phyloP scores from a whole-genome alignment of 92 coral and sea anemone species.

The Palythoa grandiflora region DNA sequence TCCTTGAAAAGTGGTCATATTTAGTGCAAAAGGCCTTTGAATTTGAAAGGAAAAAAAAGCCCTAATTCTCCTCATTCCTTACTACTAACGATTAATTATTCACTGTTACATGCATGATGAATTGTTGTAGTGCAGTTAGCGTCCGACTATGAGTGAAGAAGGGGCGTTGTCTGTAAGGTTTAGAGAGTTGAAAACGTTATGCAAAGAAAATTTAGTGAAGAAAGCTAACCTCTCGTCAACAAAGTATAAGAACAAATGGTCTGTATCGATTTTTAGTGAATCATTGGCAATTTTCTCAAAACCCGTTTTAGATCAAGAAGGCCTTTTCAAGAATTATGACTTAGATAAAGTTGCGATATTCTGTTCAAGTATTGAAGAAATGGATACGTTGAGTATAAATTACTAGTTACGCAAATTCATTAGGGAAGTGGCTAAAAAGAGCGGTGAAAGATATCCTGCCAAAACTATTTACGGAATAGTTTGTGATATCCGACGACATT shows the following conservation, averaged over 20 bases:
- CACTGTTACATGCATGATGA: no score
- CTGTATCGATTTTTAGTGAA: background rate
- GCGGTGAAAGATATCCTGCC: background rate
- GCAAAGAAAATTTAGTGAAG: background rate
- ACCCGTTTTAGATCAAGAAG: background rate
- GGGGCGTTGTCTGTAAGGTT: background rate
- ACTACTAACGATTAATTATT: no score
- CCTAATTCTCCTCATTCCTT: no score
- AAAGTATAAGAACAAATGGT: background rate
- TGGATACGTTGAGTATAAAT: no score
- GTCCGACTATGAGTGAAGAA: slow-evolving; percentile 13
- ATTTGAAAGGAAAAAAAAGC: no score
- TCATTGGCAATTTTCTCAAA: no score
- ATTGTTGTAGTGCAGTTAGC: background rate
- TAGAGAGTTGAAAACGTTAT: slow-evolving; percentile 1
- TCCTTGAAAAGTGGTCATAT: no score
- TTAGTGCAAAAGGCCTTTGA: no score
- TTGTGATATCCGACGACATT: no score
- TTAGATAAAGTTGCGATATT: background rate
- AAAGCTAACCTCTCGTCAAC: background rate
- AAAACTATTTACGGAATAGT: no score
- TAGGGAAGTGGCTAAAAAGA: background rate
- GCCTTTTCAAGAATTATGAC: background rate
- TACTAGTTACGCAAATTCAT: no score
- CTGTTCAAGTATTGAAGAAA: background rate